Conservation (phyloP, 2,797 vertebrate genomes). For the Lagorchestes hirsutus region DNA sequence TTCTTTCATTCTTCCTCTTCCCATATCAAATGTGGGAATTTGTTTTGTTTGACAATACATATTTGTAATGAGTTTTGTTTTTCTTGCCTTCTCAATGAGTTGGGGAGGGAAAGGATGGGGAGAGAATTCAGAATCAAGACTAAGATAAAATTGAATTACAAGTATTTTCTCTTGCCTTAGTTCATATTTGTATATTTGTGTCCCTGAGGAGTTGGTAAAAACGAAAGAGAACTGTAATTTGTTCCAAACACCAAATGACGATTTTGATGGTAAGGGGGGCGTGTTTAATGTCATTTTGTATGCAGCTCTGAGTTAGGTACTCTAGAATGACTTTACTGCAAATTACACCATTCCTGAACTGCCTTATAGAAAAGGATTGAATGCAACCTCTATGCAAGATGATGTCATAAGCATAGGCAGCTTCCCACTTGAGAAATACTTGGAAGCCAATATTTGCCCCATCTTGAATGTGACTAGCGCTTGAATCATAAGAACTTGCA, state of each 20-base stretch:
- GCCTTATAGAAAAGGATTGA: not conserved
- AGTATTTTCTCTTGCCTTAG: not conserved
- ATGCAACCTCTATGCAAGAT: not conserved
- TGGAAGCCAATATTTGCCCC: not conserved
- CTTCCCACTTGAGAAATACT: not conserved
- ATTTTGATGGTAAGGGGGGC: not conserved
- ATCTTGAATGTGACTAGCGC: not conserved
- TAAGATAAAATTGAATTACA: not conserved
- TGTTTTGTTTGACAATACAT: not conserved
- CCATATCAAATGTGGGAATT: not conserved
- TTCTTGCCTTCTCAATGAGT: not conserved
- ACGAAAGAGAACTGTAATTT: not conserved
- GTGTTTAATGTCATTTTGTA: not conserved
- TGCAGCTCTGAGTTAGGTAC: not conserved
- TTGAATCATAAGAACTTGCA: not conserved
- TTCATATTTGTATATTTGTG: slow-evolving; percentile 14
- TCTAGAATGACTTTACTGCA: not conserved
- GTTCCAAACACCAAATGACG: not conserved
- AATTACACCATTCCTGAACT: not conserved
- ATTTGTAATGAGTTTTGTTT: not conserved
- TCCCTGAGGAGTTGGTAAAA: not conserved
- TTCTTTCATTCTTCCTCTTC: not conserved
- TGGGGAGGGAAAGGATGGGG: not conserved
- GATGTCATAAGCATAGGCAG: not conserved
- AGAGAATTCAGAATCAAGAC: not conserved